A percentile compares a stretch with the other conserved stretches of the same genome.
phyloP scores from a whole-genome alignment of 1,140 invertebrate genomes.

The Drosophila sp. region DNA sequence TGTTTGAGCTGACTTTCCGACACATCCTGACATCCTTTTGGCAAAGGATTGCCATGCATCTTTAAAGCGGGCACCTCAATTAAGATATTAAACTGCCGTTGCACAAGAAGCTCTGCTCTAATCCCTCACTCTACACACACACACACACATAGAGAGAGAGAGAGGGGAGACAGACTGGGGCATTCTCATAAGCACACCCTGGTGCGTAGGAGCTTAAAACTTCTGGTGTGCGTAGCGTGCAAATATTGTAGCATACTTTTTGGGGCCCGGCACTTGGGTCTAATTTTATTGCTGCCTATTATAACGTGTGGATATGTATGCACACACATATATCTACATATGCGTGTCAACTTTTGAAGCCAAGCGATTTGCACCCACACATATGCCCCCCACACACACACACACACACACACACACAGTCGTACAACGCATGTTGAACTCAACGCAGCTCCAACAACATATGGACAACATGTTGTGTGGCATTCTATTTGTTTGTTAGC shows the following conservation, averaged over 20 bases:
- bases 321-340: constrained; percentile 23
- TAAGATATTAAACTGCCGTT: constrained; percentile 75
- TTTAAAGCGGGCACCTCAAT: constrained; percentile 77
- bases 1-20: constrained; percentile 56
- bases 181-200: constrained; percentile 11
- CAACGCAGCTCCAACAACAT: constrained; percentile 64
- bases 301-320: constrained; percentile 30
- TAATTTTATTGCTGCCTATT: constrained; percentile 76
- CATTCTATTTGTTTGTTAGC: constrained; percentile 73
- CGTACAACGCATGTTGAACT: constrained; percentile 46
- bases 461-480: constrained; percentile 70
- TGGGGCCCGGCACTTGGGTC: constrained; percentile 48
- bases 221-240: constrained; percentile 52
- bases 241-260: constrained; percentile 65
- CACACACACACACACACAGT: constrained; percentile 24
- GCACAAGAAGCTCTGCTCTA: constrained; percentile 24
- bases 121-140: constrained; percentile 14
- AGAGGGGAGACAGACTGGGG: not conserved
- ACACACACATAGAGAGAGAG: no score
- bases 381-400: constrained; percentile 28
- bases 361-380: constrained; percentile 62
- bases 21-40: constrained; percentile 37
- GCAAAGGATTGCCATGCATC: constrained; percentile 50
- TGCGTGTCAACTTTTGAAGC: constrained; percentile 77
- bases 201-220: constrained; percentile 38